A percentile compares a stretch with the other conserved stretches of the same genome.
Evolutionary conservation across 1,140 invertebrate species (phyloP).

Genomic region (Potamilus streckersoni): DNA sequence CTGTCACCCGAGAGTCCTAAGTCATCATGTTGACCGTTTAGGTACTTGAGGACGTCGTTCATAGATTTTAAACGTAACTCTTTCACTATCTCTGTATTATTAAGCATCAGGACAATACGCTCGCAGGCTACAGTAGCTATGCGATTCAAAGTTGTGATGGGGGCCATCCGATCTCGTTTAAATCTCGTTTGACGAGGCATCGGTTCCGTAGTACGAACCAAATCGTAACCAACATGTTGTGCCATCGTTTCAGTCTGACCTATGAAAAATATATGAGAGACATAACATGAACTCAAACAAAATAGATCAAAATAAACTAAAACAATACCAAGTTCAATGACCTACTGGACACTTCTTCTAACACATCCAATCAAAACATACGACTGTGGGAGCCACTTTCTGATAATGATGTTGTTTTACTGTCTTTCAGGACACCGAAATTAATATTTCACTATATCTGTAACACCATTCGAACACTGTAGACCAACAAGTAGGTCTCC

Average conservation of each 20-base stretch:
- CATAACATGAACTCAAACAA: neutral
- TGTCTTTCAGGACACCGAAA: too few relatives aligned
- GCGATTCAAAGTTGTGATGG: constrained; percentile 52
- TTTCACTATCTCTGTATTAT: constrained; percentile 54
- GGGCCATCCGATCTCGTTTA: constrained; percentile 47
- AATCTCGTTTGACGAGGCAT: constrained; percentile 23
- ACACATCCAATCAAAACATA: too few relatives aligned
- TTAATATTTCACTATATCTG: too few relatives aligned
- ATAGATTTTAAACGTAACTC: constrained; percentile 48
- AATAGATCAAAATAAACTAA: neutral
- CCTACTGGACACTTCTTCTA: too few relatives aligned
- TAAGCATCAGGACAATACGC: constrained; percentile 58
- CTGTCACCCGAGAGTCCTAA: constrained; percentile 52
- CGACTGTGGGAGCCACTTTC: too few relatives aligned
- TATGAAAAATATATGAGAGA: constrained; percentile 1
- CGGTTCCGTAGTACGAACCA: constrained; percentile 34
- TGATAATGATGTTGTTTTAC: too few relatives aligned
- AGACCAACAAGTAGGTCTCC: too few relatives aligned
- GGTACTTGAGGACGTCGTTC: constrained; percentile 46
- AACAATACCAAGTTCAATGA: too few relatives aligned
- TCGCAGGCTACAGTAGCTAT: constrained; percentile 56
- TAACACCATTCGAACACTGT: too few relatives aligned
- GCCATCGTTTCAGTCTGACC: constrained; percentile 26
- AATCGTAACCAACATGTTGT: constrained; percentile 38
- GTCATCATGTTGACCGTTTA: constrained; percentile 55